phyloP scores from a whole-genome alignment of 2,113 vertebrate genomes.

The Candoia aspera region DNA sequence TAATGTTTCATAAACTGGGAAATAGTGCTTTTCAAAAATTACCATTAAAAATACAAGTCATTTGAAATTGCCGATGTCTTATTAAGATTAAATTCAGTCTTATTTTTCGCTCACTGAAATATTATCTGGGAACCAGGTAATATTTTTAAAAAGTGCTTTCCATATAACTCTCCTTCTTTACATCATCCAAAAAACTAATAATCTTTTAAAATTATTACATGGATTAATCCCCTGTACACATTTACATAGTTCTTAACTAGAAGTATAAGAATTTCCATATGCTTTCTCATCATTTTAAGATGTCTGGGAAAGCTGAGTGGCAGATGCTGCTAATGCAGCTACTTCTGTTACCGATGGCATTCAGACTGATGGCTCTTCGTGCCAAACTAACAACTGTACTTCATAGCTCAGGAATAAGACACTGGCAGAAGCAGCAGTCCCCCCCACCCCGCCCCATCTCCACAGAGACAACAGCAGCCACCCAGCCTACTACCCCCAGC shows the following conservation, averaged over 20 bases:
- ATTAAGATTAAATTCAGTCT: neutral
- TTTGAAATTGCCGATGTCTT: neutral
- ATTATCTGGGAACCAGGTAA: neutral
- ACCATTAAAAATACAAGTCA: neutral
- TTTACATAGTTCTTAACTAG: constrained; percentile 32
- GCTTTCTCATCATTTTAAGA: constrained; percentile 67
- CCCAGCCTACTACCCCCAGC: constrained; percentile 24
- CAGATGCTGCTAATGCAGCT: constrained; percentile 60
- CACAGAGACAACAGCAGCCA: constrained; percentile 44
- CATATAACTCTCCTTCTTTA: neutral
- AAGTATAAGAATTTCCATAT: constrained; percentile 57
- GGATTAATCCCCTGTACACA: constrained; percentile 53
- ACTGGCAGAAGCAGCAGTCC: constrained; percentile 45
- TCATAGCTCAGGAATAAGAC: constrained; percentile 54
- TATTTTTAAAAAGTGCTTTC: neutral
- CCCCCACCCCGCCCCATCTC: constrained; percentile 33
- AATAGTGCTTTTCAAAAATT: neutral
- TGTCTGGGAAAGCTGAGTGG: constrained; percentile 53
- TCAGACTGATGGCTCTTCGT: constrained; percentile 64
- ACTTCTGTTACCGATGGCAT: constrained; percentile 68
- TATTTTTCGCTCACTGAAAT: neutral
- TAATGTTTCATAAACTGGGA: neutral
- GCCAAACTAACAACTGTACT: constrained; percentile 61
- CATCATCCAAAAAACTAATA: neutral
- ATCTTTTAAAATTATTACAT: constrained; percentile 47